Base-by-base conservation (phyloP, 2,113 vertebrate genomes). In the Nyctereutes procyonoides region DNA sequence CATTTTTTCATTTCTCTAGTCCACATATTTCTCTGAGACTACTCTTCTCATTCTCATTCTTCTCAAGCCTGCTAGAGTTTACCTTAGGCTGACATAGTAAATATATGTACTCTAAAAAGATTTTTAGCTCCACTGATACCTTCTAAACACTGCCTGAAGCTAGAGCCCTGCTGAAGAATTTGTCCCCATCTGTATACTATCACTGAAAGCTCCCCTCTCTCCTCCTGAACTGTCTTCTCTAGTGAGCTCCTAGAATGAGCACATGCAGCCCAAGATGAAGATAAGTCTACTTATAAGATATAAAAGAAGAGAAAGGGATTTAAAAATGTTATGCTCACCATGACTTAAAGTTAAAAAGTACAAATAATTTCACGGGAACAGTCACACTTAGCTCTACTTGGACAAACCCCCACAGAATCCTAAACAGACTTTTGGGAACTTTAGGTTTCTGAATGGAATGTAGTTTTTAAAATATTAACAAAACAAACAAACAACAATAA, bases 331-430 rank as follows among this genome's bases (percentile, higher is more conserved):
- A 60, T 51, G 60, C 30, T 90, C 48, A 81, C 53, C 48, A 95
- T 93, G 71, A 97, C 71, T 90, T 92, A 62, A 97, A 96, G 55
- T 65, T 8, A 35, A 85, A 97, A 92, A 91, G 43, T 88, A 90
- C 90, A 83, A 83, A 93, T 89, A 80, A 96, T 93, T 96, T 95
- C 69, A 88, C 32, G 89, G 67, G 91, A 95, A 89, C 38, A 88
- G 88, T n/a, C 73, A 95, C 43, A 30, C 32, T 74, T 76, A 83
- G 55, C 30, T 87, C 71, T n/a, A 17, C 32, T 38, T 74, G 80
- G 48, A 92, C 63, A 92, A 86, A 69, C 2, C 12, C 8, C 48
- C 60, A 51, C 16, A 16, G 76, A 80, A 95, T 62, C 79, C 62
- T 92, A 69, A 65, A n/a, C 58, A 69, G 43, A 69, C 73, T 76